Evolutionary conservation across 2,797 vertebrate genomes (phyloP).

Genomic region (Myotis vivesi): DNA sequence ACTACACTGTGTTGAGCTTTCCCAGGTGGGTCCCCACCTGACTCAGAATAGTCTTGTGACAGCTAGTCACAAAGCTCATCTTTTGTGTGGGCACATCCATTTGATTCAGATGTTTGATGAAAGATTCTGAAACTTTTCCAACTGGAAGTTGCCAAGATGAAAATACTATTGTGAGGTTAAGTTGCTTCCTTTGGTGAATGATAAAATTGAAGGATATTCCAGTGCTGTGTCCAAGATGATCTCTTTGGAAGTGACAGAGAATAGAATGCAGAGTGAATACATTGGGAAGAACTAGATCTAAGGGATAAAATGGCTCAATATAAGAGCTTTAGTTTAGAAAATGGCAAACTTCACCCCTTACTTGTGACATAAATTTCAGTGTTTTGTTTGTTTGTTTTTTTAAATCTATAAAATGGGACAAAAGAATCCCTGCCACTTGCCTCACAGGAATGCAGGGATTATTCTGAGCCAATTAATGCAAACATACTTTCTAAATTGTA

Average conservation of each 20-base stretch:
- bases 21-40: background rate
- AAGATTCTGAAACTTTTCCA: background rate
- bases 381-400: background rate
- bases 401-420: background rate
- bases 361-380: background rate
- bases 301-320: background rate
- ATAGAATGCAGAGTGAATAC: background rate
- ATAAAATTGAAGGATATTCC: background rate
- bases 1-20: background rate
- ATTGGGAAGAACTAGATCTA: background rate
- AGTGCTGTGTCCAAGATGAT: background rate
- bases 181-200: background rate
- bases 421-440: background rate
- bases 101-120: background rate
- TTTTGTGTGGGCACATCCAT: background rate
- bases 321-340: background rate
- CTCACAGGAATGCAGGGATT: background rate
- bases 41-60: background rate
- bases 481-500: background rate
- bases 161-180: background rate
- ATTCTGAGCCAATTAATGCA: background rate
- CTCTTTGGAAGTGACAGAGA: background rate
- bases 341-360: background rate
- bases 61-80: background rate
- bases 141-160: background rate